Percentiles rank a stretch among this genome's conserved stretches.
phyloP scores from a whole-genome alignment of 2,888 invertebrate genomes.

The Uloborus plumipes region DNA sequence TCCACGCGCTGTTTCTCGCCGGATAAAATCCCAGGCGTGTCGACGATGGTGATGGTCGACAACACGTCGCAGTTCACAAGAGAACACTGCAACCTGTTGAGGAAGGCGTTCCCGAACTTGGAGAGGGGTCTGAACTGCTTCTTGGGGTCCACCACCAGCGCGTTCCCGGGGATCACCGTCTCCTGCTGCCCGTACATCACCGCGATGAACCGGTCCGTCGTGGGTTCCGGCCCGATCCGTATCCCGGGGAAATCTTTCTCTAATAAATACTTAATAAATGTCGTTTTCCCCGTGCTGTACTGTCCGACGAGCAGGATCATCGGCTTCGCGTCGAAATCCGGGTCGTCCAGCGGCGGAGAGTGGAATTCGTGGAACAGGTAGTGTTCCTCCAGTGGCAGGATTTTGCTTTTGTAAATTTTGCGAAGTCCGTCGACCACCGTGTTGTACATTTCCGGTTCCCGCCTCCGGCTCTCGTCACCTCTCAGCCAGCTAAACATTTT shows the following conservation, averaged over 20 bases:
- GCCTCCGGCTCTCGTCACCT: conserved; percentile 76
- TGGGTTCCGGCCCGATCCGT: conserved; percentile 76
- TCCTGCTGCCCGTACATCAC: conserved; percentile 74
- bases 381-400: conserved; percentile 66
- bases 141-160: conserved; percentile 75
- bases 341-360: conserved; percentile 71
- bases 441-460: conserved; percentile 76
- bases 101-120: conserved; percentile 75
- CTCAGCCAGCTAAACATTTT: conserved; percentile 86
- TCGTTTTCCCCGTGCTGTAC: conserved; percentile 70
- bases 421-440: conserved; percentile 95
- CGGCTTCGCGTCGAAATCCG: conserved; percentile 69
- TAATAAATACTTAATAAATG: conserved; percentile 79
- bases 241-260: conserved; percentile 94
- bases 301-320: conserved; percentile 70
- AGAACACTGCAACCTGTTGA: conserved; percentile 76
- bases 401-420: conserved; percentile 82
- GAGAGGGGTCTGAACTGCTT: conserved; percentile 74
- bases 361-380: conserved; percentile 68
- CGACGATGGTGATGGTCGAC: conserved; percentile 74
- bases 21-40: conserved; percentile 74
- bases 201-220: conserved; percentile 76
- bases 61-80: conserved; percentile 74
- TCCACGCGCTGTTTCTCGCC: conserved; percentile 75
- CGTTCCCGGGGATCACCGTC: conserved; percentile 75